Base-by-base conservation (phyloP, 2,888 invertebrate genomes). In the Tenthredo mesomela region DNA sequence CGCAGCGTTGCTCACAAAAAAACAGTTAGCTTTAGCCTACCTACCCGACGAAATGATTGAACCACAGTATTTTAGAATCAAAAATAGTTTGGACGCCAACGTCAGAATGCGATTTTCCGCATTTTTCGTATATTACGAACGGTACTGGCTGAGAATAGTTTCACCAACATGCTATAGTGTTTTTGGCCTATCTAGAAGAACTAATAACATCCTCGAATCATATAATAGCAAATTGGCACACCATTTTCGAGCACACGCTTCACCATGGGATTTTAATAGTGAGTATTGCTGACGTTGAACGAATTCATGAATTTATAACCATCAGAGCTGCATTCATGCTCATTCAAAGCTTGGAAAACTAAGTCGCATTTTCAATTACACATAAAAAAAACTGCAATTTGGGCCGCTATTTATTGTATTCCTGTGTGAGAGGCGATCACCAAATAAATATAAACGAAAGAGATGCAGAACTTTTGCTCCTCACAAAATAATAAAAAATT, bases 231-330 rank as follows among this genome's bases (percentile, higher is more conserved):
- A 80, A 50, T 40, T 85, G 0, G 21, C n/a, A 10, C 85, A 85
- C 43, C 29, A 75, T 43, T 58, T 84, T 82, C 73, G 80, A 40
- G 33, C 43, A 2, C 80, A 80, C 7, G 84, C 84, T n/a, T 54
- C 84, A 25, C 84, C 85, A 3, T 85, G 85, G 84, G 85, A 85
- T 58, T 85, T 85, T 15, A 40, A 84, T 21, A 84, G 85, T 82
- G 21, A 85, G 33, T 75, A 82, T 83, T 29, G 29, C 29, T 29
- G 29, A 29, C 29, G 29, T 29, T 29, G 29, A 29, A 29, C 1
- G 29, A 29, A 29, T 29, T 29, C 1, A 29, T 29, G 29, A 29
- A 29, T 29, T 29, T 29, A 29, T 29, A 29, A 29, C 29, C 29
- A 29, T 29, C 29, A 29, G 29, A 29, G 2, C 29, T 29, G 1